Evolutionary conservation across 2,113 vertebrate genomes (phyloP), one percentile per base, ranked within the genome.

Genomic region (Tylochromis polylepis): DNA sequence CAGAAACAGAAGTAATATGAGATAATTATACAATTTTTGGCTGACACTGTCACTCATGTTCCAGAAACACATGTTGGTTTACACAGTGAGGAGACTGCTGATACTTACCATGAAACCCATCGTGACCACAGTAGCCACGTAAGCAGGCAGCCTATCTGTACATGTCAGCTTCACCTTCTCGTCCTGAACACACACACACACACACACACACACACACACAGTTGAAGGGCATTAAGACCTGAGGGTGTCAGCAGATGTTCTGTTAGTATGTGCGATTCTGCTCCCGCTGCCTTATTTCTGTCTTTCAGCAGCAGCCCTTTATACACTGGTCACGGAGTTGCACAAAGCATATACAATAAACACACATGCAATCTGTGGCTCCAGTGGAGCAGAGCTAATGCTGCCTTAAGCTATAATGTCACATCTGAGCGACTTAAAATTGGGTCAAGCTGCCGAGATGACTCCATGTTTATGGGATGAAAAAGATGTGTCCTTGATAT

Each of bases 91-190:
- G 22, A 60, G n/a, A 11, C 5, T 29, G 46, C 3, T 12, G 60
- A 22, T 24, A 90, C 97, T 97, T 95, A 99, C 99, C 98, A 99
- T 97, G 85, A 99, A 98, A 82, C 95, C 3, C 93, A 99, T 99
- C 91, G 96, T 95, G 81, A 97, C 95, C 56, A 98, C 70, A 46
- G 96, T 97, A 8, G 97, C 97, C 84, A 98, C 11, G 89, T 99
- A 99, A 38, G 98, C 98, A 11, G 98, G 98, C 84, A 98, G 94
- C 55, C 99, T 96, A 89, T 99, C 98, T 79, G 93, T 98, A 95
- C 98, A 99, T 0, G 99, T 99, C 93, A 99, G 95, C 93, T 99
- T 99, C 90, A 98, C 97, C 93, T 98, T 98, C 89, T 97, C 97
- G 0, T 92, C 95, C 98, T 99, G 78, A 3, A 91, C 9, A 79